phyloP scores from a whole-genome alignment of 2,113 vertebrate genomes.

The Psilopsiagon aymara region DNA sequence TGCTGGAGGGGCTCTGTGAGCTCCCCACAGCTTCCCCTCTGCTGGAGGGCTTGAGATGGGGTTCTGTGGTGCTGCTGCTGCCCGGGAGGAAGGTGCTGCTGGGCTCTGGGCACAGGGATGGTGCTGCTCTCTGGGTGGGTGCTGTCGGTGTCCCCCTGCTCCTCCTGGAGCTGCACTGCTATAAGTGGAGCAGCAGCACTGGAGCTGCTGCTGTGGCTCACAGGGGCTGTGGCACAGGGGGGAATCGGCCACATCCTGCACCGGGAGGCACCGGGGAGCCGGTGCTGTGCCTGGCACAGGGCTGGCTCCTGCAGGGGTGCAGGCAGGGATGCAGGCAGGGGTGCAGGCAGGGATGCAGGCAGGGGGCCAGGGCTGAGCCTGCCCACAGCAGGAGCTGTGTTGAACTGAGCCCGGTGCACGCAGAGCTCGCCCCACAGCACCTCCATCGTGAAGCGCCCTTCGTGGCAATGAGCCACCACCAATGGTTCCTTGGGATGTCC shows the following conservation, averaged over 20 bases:
- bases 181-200: background rate
- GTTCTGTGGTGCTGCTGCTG: background rate
- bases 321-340: background rate
- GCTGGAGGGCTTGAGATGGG: accelerated
- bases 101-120: background rate
- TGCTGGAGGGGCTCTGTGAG: background rate
- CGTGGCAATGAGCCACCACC: background rate
- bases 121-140: background rate
- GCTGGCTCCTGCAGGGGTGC: background rate
- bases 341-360: background rate
- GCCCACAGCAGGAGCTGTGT: background rate
- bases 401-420: background rate
- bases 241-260: background rate
- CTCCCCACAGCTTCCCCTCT: accelerated
- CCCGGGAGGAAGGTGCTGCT: background rate
- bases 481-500: background rate
- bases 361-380: background rate
- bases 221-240: background rate
- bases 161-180: background rate
- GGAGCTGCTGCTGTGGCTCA: background rate
- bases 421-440: accelerated
- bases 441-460: accelerated
- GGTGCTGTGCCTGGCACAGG: background rate
- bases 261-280: background rate
- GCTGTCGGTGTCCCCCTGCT: background rate